phyloP scores from a whole-genome alignment of 23 tunicate genomes.

The Aplidium turbinatum region DNA sequence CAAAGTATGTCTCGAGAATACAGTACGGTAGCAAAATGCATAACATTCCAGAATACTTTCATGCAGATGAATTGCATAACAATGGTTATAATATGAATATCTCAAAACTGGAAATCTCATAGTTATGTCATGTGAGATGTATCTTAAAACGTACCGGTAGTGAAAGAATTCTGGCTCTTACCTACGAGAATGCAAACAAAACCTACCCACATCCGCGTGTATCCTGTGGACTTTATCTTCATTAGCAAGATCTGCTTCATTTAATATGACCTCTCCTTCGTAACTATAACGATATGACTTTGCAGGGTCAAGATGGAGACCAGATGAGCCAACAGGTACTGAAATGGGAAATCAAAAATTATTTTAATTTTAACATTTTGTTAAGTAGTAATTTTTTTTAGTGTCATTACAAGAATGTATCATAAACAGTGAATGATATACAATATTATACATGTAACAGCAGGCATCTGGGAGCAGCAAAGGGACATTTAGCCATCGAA shows the following conservation, averaged over 20 bases:
- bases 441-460: no score
- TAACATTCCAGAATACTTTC: no score
- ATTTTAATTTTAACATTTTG: not conserved
- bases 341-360: not conserved
- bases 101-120: not conserved
- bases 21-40: no score
- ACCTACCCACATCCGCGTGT: slow-evolving; percentile 95
- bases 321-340: slow-evolving; percentile 63
- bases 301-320: slow-evolving; percentile 51
- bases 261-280: slow-evolving; percentile 83
- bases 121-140: not conserved
- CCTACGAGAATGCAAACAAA: no score
- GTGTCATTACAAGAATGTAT: not conserved
- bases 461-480: no score
- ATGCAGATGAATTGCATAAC: no score
- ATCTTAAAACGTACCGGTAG: no score
- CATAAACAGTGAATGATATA: no score
- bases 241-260: slow-evolving; percentile 79
- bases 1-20: no score
- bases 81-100: not conserved
- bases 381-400: not conserved
- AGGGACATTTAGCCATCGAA: no score
- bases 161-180: no score
- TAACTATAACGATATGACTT: slow-evolving; percentile 79
- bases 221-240: slow-evolving; percentile 73